These are phyloP conservation scores for Donacobius atricapilla DNA, from an alignment of 2,113 vertebrate genomes.

Conservation along the genomic window DNA sequence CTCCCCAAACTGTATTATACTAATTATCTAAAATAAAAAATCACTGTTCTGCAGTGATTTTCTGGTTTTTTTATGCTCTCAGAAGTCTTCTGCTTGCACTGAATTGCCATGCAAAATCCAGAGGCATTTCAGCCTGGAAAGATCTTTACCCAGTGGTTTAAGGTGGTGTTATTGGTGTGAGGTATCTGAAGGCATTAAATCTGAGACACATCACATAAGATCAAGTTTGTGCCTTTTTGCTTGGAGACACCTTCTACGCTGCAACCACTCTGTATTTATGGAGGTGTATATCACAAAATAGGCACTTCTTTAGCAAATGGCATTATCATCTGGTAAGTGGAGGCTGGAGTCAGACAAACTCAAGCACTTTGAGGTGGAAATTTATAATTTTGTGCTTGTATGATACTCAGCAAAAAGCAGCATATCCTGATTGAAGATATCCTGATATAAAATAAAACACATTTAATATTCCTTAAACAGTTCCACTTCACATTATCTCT, in stretches of 20 bases:
- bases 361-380: neutral
- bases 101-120: conserved; percentile 17
- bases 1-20: neutral
- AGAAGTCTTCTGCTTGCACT: conserved; percentile 23
- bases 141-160: neutral
- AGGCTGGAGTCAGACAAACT: neutral
- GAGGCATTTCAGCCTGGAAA: conserved; percentile 20
- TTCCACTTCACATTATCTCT: neutral
- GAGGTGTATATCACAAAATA: neutral
- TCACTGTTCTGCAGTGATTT: neutral
- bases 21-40: conserved; percentile 25
- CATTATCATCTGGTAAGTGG: neutral
- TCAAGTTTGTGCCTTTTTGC: neutral
- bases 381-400: neutral
- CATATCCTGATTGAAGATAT: neutral
- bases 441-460: neutral
- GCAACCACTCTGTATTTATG: neutral
- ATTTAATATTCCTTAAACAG: neutral
- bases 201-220: neutral
- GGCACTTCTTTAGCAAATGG: neutral
- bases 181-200: neutral
- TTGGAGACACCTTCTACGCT: neutral
- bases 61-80: neutral
- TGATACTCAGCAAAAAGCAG: neutral
- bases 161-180: neutral